These are phyloP conservation scores for Oncorhynchus keta DNA, from an alignment of 2,113 vertebrate genomes.

Conservation along the genomic window DNA sequence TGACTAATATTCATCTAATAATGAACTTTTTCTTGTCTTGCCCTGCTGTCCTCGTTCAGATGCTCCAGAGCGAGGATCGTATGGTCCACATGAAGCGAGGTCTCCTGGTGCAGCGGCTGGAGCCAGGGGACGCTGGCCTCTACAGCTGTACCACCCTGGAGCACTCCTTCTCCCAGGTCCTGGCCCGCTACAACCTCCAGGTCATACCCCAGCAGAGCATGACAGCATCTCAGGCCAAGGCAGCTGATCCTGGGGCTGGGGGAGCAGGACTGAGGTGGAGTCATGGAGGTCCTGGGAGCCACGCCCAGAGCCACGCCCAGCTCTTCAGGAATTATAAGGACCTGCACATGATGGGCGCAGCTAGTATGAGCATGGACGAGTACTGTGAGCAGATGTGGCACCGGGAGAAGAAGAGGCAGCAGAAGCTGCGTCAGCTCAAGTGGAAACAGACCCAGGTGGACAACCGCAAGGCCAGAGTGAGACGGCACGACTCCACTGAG, in stretches of 20 bases:
- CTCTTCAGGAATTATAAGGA: conserved; percentile 71
- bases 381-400: conserved; percentile 82
- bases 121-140: conserved; percentile 62
- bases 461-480: conserved; percentile 73
- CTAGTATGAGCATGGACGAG: conserved; percentile 68
- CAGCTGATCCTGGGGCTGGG: background rate
- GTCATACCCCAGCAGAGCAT: conserved; percentile 68
- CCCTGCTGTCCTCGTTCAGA: conserved; percentile 43
- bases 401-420: conserved; percentile 67
- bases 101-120: conserved; percentile 76
- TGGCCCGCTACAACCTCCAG: conserved; percentile 72
- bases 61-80: conserved; percentile 48
- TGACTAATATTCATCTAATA: no score
- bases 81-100: conserved; percentile 71
- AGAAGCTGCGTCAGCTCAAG: conserved; percentile 69
- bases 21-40: no score
- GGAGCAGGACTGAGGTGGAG: background rate
- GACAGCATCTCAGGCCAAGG: conserved; percentile 16
- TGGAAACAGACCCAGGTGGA: conserved; percentile 76
- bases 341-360: conserved; percentile 60
- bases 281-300: background rate
- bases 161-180: conserved; percentile 68
- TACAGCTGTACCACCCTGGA: conserved; percentile 77
- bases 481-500: conserved; percentile 69
- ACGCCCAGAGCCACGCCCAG: conserved; percentile 23